phyloP scores from a whole-genome alignment of 2,113 vertebrate species.

The Anseranas semipalmata region DNA sequence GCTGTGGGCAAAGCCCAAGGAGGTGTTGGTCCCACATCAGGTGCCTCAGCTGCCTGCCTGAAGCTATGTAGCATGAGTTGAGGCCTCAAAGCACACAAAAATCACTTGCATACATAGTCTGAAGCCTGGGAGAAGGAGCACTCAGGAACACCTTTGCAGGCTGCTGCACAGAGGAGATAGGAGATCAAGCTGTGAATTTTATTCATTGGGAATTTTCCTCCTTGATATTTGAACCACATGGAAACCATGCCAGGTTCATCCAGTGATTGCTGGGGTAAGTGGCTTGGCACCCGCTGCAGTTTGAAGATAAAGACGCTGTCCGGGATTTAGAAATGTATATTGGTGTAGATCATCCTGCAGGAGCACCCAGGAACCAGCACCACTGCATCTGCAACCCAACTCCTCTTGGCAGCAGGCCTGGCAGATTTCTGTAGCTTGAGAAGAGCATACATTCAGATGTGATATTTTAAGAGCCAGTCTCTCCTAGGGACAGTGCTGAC shows the following conservation, averaged over 20 bases:
- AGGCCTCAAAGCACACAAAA: not conserved
- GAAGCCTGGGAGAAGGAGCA: not conserved
- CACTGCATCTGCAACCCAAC: slow-evolving; percentile 28
- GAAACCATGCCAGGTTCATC: not conserved
- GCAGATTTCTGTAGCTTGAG: slow-evolving; percentile 48
- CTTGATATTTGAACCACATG: not conserved
- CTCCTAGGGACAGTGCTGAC: slow-evolving; percentile 20
- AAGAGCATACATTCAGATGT: slow-evolving; percentile 32
- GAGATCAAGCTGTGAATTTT: not conserved
- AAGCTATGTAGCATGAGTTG: not conserved
- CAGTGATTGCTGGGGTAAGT: not conserved
- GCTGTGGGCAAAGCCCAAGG: not conserved
- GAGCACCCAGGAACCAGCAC: not conserved
- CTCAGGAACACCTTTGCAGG: not conserved
- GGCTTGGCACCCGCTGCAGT: not conserved
- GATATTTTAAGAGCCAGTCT: slow-evolving; percentile 53
- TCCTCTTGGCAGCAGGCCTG: slow-evolving; percentile 22
- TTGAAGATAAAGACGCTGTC: not conserved
- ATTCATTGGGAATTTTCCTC: not conserved
- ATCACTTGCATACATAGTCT: not conserved
- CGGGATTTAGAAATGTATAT: not conserved
- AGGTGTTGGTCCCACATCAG: not conserved
- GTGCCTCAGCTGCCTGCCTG: not conserved
- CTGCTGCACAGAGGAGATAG: not conserved
- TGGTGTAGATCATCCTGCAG: not conserved